Evolutionary conservation across 2,113 vertebrate genomes (phyloP), one percentile per base, ranked within the genome.

Genomic region (Oryctolagus cuniculus): DNA sequence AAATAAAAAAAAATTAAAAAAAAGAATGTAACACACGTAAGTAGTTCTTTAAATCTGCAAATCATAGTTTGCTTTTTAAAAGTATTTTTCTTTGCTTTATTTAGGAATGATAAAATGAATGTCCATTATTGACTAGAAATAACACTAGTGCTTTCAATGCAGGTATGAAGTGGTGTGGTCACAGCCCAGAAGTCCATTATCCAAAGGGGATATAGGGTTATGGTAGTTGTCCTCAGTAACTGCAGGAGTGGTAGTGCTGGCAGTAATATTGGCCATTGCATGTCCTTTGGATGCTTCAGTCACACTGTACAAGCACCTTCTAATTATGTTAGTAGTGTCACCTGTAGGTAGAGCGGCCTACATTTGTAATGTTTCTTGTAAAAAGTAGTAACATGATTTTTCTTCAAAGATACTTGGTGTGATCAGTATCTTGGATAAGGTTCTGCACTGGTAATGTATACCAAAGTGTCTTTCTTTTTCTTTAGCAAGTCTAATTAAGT

Each of bases 371-470:
- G 10, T 88, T 6, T 38, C 27, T 36, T 70, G 7, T 69, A 64
- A 34, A 88, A 75, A 85, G 22, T 22, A 53, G 34, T 77, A 36
- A 36, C 15, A 29, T 66, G 19, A 80, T 53, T 73, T 89, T 78
- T 89, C 3, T 36, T 36, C 27, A 89, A 83, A 73, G 15, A 27
- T 84, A 2, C 64, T 75, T 79, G 53, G 25, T 86, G 2, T 82
- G 34, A 55, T 44, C 22, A 19, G 7, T 69, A 2, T 83, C 44
- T 73, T 84, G 29, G 66, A 83, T 7, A 78, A 89, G 91, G 12
- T 82, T 94, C 64, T 69, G 13, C 66, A 49, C 1, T 80, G 36
- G 12, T 77, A 63, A 83, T 96, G 90, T 96, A 75, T 61, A 53
- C 17, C 29, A 78, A 12, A 24, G 24, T 31, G 11, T 29, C 17